Evolutionary conservation across 1,140 invertebrate species (phyloP).

Genomic region (Listronotus oregonensis): DNA sequence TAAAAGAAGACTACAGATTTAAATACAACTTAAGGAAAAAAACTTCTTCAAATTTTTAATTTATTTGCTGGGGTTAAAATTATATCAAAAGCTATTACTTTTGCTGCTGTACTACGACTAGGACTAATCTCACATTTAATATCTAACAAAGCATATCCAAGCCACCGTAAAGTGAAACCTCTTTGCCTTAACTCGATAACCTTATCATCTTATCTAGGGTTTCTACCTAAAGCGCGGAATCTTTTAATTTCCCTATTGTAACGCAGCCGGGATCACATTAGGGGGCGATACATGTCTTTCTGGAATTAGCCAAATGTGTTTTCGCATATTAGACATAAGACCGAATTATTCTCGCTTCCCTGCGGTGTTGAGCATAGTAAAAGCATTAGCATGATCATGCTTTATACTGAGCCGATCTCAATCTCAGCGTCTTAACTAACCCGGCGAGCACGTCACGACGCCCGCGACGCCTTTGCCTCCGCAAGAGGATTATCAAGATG

Average conservation of each 20-base stretch:
- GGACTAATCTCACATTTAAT: not conserved
- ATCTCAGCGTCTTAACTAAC: constrained; percentile 47
- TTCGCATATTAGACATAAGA: constrained; percentile 57
- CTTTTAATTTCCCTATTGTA: constrained; percentile 39
- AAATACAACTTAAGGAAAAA: too few species aligned
- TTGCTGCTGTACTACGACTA: too few species aligned
- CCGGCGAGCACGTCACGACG: constrained; percentile 42
- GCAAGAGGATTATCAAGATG: constrained; percentile 54
- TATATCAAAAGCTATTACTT: too few species aligned
- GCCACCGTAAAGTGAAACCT: constrained; percentile 5
- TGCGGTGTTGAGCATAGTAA: constrained; percentile 52
- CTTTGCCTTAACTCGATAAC: constrained; percentile 25
- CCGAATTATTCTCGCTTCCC: constrained; percentile 54
- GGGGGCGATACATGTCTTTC: constrained; percentile 51
- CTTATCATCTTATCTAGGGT: constrained; percentile 27
- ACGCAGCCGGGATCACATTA: constrained; percentile 34
- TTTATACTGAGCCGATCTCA: constrained; percentile 46
- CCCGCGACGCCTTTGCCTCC: constrained; percentile 46
- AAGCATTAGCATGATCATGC: constrained; percentile 55
- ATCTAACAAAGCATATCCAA: too few species aligned
- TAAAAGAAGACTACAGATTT: too few species aligned
- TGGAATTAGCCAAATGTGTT: constrained; percentile 56
- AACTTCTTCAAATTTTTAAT: too few species aligned
- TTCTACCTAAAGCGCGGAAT: constrained; percentile 29
- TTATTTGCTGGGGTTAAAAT: too few species aligned